Conservation (phyloP, 2,113 vertebrate genomes). For the Aramus guarauna region DNA sequence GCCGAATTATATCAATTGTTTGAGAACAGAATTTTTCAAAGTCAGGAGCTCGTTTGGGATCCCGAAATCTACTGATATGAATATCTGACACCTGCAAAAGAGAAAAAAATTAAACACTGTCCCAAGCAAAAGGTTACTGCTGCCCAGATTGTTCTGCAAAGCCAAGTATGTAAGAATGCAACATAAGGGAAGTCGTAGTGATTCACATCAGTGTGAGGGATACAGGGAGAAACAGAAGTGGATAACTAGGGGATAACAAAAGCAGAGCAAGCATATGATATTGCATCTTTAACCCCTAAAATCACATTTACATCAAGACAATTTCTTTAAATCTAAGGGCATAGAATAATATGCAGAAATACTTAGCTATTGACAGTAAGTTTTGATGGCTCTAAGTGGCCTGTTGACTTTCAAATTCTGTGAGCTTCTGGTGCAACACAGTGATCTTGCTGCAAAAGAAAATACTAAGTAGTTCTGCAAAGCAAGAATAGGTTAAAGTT, state of each 20-base stretch:
- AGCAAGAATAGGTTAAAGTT: not conserved
- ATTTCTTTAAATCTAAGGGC: not conserved
- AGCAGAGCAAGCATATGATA: not conserved
- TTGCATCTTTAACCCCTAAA: not conserved
- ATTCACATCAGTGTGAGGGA: not conserved
- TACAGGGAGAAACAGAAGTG: not conserved
- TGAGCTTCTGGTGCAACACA: not conserved
- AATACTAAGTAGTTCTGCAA: not conserved
- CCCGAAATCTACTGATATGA: constrained; percentile 91
- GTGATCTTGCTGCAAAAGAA: not conserved
- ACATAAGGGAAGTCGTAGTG: not conserved
- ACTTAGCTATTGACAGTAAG: not conserved
- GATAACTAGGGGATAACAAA: not conserved
- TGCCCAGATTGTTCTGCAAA: not conserved
- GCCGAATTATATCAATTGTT: constrained; percentile 86
- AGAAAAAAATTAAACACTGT: not conserved
- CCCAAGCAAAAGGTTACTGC: not conserved
- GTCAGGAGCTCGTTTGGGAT: constrained; percentile 82
- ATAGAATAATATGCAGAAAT: not conserved
- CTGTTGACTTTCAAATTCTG: not conserved
- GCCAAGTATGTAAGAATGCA: not conserved
- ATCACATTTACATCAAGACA: not conserved
- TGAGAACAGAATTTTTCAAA: constrained; percentile 94
- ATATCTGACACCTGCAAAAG: constrained; percentile 87
- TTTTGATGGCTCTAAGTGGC: not conserved